phyloP scores from a whole-genome alignment of 2,888 invertebrate genomes.

The Dicranocentrus wangi region DNA sequence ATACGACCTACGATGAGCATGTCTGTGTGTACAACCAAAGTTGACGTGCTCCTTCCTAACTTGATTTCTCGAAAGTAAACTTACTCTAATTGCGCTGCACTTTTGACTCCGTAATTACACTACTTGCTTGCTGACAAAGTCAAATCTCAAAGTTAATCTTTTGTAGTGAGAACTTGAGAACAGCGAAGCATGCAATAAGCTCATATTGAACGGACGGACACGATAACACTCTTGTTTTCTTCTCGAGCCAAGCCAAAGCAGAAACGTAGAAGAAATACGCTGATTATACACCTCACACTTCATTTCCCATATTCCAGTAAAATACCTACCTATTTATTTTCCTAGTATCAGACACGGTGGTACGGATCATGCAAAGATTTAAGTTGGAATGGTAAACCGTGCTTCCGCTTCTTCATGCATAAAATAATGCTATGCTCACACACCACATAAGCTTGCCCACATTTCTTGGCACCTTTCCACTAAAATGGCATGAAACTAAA shows the following conservation, averaged over 20 bases:
- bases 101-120: too few species aligned
- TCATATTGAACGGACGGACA: background rate
- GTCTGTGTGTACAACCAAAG: too few species aligned
- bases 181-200: background rate
- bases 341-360: background rate
- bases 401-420: constrained; percentile 7
- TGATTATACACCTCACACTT: background rate
- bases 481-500: background rate
- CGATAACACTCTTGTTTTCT: background rate
- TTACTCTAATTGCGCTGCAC: too few species aligned
- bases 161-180: background rate
- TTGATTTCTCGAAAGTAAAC: too few species aligned
- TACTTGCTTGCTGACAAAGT: too few species aligned
- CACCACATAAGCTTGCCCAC: background rate
- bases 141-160: background rate
- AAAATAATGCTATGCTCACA: background rate
- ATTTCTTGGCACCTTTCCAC: constrained; percentile 4
- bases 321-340: background rate
- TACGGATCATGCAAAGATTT: constrained; percentile 18
- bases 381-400: background rate
- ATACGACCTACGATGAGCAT: too few species aligned
- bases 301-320: background rate
- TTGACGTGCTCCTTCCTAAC: too few species aligned
- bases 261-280: background rate
- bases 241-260: background rate